A percentile compares a stretch with the other conserved stretches of the same genome.
Conservation (phyloP, 2,888 invertebrate genomes). For the Cylloceria caligata region DNA sequence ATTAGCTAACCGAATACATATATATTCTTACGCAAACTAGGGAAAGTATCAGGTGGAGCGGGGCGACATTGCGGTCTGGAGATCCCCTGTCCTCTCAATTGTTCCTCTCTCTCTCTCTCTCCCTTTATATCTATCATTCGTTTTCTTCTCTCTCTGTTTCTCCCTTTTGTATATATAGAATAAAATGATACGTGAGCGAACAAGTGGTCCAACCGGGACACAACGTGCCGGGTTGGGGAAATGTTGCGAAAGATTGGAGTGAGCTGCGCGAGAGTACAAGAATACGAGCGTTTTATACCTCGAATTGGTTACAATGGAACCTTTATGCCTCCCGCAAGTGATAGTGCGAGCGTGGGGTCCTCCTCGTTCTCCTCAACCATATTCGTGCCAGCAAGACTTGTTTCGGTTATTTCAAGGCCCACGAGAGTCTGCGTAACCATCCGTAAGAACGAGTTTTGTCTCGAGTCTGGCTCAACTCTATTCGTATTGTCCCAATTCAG, state of each 20-base stretch:
- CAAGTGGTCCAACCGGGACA: conserved; percentile 51
- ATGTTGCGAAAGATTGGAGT: conserved; percentile 77
- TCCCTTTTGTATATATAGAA: conserved; percentile 67
- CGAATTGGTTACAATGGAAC: conserved; percentile 52
- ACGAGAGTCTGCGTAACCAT: conserved; percentile 65
- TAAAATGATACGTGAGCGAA: conserved; percentile 75
- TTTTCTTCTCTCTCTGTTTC: not conserved
- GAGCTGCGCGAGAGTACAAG: conserved; percentile 39
- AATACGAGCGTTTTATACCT: conserved; percentile 18
- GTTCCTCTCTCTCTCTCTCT: not conserved
- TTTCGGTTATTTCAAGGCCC: conserved; percentile 67
- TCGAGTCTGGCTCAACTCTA: conserved; percentile 63
- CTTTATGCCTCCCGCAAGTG: conserved; percentile 68
- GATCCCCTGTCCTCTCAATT: conserved; percentile 28
- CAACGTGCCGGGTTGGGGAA: conserved; percentile 75
- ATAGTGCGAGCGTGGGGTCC: conserved; percentile 60
- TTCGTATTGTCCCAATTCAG: conserved; percentile 27
- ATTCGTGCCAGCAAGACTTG: conserved; percentile 66
- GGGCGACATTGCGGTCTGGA: conserved; percentile 26
- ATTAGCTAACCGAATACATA: conserved; percentile 80
- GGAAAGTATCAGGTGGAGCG: conserved; percentile 81
- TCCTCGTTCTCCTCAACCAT: not conserved
- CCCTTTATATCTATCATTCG: not conserved
- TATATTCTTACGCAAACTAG: conserved; percentile 83
- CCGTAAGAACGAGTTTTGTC: conserved; percentile 30